phyloP scores from a whole-genome alignment of 2,113 vertebrate species.

The Clupea harengus region DNA sequence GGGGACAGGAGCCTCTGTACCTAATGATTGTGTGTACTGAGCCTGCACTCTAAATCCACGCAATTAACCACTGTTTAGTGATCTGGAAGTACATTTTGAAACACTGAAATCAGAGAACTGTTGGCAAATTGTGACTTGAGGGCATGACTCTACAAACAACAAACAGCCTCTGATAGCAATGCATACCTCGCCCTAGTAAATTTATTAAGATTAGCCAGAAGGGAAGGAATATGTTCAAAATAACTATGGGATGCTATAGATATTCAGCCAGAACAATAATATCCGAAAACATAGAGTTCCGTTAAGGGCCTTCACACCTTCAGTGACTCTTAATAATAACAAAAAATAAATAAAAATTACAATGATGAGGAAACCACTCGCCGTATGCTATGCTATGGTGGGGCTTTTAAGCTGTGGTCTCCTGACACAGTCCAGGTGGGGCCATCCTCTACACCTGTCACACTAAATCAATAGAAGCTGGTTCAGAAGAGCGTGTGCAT shows the following conservation, averaged over 20 bases:
- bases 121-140: background rate
- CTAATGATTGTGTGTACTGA: background rate
- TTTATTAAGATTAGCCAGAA: background rate
- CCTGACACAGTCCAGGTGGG: background rate
- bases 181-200: background rate
- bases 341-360: background rate
- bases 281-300: background rate
- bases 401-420: background rate
- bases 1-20: background rate
- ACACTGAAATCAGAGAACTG: background rate
- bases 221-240: background rate
- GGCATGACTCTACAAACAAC: background rate
- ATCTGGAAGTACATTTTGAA: background rate
- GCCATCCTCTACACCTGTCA: background rate
- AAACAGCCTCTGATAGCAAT: background rate
- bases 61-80: background rate
- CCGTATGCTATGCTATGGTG: background rate
- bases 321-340: background rate
- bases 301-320: background rate
- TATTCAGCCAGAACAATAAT: background rate
- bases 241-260: background rate
- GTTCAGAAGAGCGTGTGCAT: background rate
- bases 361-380: background rate
- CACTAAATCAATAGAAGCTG: background rate
- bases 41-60: background rate